phyloP scores from a whole-genome alignment of 2,888 invertebrate species.

The Thumatha senex region DNA sequence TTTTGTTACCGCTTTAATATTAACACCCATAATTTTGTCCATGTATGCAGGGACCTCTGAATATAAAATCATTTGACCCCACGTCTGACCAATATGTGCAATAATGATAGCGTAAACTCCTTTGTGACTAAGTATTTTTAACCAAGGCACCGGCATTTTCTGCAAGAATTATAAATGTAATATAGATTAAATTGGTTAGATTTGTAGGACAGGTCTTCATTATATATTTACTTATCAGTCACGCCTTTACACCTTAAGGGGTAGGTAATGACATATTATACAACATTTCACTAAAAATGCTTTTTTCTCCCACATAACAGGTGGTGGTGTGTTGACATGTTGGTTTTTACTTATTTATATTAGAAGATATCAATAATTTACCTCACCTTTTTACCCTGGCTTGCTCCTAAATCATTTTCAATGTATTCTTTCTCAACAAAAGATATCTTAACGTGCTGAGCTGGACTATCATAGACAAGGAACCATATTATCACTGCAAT shows the following conservation, averaged over 20 bases:
- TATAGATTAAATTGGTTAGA: too few species aligned
- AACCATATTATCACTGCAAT: conserved; percentile 83
- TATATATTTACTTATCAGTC: too few species aligned
- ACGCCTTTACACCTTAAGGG: too few species aligned
- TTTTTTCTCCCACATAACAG: too few species aligned
- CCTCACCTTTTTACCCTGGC: conserved; percentile 51
- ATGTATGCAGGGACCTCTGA: conserved; percentile 91
- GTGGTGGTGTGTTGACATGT: too few species aligned
- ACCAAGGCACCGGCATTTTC: conserved; percentile 87
- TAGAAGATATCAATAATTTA: too few species aligned
- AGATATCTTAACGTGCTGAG: conserved; percentile 85
- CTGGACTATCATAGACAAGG: conserved; percentile 86
- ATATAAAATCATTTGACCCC: conserved; percentile 91
- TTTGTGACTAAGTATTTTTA: conserved; percentile 85
- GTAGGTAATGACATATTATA: too few species aligned
- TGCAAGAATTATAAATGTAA: conserved; percentile 22
- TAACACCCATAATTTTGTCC: conserved; percentile 86
- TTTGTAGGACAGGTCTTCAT: too few species aligned
- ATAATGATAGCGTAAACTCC: conserved; percentile 77
- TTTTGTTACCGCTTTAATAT: conserved; percentile 71
- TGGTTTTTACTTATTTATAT: too few species aligned
- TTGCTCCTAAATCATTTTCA: conserved; percentile 84
- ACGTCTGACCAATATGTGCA: conserved; percentile 86
- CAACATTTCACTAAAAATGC: too few species aligned
- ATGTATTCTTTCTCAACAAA: conserved; percentile 87